Percentiles rank a stretch among this genome's conserved stretches.
Evolutionary conservation across 2,888 invertebrate species (phyloP).

Genomic region (Chymomyza caudatula): DNA sequence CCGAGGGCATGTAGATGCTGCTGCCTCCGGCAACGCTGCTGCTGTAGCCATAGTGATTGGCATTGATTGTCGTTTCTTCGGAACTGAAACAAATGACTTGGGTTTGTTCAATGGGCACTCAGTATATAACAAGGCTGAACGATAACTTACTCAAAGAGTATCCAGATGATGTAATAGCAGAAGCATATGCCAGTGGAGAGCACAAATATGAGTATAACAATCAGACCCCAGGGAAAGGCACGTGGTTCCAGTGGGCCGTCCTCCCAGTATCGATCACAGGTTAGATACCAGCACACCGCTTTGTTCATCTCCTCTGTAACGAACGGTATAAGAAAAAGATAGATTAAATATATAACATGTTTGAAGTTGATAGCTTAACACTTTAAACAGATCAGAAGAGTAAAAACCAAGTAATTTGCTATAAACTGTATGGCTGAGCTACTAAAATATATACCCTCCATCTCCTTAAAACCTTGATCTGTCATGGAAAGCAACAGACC

Average conservation of each 20-base stretch:
- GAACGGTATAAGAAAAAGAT: too few relatives aligned
- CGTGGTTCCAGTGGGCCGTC: conserved; percentile 86
- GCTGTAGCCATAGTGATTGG: conserved; percentile 38
- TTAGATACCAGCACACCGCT: conserved; percentile 94
- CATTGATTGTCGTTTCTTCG: conserved; percentile 77
- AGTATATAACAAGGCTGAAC: not conserved
- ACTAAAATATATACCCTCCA: conserved; percentile 83
- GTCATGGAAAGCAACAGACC: conserved; percentile 88
- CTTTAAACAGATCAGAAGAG: too few relatives aligned
- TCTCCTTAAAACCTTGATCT: conserved; percentile 89
- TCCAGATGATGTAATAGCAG: conserved; percentile 95
- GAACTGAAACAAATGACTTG: conserved; percentile 76
- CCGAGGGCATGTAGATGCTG: conserved; percentile 67
- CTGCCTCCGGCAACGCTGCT: conserved; percentile 37
- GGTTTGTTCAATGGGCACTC: conserved; percentile 66
- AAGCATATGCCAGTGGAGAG: conserved; percentile 90
- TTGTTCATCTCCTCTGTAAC: conserved; percentile 89
- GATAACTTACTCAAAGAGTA: conserved; percentile 90
- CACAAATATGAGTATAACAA: conserved; percentile 88
- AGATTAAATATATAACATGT: too few relatives aligned
- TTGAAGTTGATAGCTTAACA: too few relatives aligned
- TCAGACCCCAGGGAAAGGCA: conserved; percentile 89
- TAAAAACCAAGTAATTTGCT: not conserved
- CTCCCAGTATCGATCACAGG: conserved; percentile 95
- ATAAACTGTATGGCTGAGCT: not conserved